Conservation (phyloP, 2,797 vertebrate species). For the Coranthus polyacanthus region DNA sequence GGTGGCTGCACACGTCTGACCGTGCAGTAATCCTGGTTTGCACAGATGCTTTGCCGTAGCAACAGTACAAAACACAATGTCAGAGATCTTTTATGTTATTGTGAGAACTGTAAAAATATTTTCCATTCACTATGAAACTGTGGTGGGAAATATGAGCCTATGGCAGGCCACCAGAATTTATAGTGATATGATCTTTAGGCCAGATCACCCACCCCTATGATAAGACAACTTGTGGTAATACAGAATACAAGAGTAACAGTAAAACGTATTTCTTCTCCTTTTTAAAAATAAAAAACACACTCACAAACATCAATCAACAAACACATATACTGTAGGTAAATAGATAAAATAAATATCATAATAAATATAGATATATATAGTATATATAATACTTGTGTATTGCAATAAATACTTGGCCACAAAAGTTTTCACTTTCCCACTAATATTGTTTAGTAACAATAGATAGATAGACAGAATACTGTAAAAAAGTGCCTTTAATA, state of each 20-base stretch:
- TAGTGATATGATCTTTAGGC: too few relatives aligned
- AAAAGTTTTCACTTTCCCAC: conserved; percentile 63
- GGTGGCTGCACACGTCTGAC: too few relatives aligned
- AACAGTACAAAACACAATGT: too few relatives aligned
- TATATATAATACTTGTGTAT: conserved; percentile 62
- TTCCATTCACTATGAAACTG: too few relatives aligned
- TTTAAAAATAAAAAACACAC: conserved; percentile 68
- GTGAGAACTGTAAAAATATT: too few relatives aligned
- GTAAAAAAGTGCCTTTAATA: conserved; percentile 77
- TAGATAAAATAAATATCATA: conserved; percentile 71
- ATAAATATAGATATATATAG: conserved; percentile 73
- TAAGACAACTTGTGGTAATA: conserved; percentile 77
- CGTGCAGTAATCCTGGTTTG: too few relatives aligned
- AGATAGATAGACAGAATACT: conserved; percentile 58
- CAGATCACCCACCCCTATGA: conserved; percentile 2
- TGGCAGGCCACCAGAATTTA: too few relatives aligned
- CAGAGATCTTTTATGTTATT: too few relatives aligned
- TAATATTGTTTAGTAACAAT: conserved; percentile 60
- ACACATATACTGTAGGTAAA: conserved; percentile 53
- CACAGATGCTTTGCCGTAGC: too few relatives aligned
- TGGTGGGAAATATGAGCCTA: too few relatives aligned
- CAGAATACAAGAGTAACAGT: conserved; percentile 78
- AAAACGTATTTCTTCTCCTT: conserved; percentile 57
- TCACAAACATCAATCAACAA: conserved; percentile 69
- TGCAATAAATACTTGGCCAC: conserved; percentile 75